A percentile compares a stretch with the other conserved stretches of the same genome.
Evolutionary conservation across 2,888 invertebrate genomes (phyloP).

Genomic region (Selenia dentaria): DNA sequence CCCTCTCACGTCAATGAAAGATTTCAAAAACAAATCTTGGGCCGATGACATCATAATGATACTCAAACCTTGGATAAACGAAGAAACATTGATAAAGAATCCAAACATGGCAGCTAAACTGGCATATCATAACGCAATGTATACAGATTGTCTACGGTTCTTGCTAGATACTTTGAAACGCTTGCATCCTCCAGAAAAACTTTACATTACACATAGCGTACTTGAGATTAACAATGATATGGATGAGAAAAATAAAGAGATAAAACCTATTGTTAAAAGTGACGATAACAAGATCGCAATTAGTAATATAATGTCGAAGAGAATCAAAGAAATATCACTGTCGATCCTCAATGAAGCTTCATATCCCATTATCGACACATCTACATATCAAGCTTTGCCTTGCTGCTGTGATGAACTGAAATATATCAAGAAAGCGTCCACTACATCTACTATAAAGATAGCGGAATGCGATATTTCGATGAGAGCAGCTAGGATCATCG

Average conservation of each 20-base stretch:
- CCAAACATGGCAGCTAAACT: conserved; percentile 72
- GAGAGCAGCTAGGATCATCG: conserved; percentile 64
- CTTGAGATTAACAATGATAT: conserved; percentile 27
- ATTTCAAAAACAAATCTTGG: conserved; percentile 71
- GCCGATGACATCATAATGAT: conserved; percentile 65
- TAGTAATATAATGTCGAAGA: conserved; percentile 63
- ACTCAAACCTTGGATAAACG: conserved; percentile 66
- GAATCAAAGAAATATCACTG: conserved; percentile 71
- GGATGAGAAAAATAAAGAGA: conserved; percentile 12
- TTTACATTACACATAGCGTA: conserved; percentile 58
- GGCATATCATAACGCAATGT: conserved; percentile 62
- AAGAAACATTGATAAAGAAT: conserved; percentile 54
- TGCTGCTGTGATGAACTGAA: conserved; percentile 70
- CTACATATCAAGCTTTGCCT: conserved; percentile 54
- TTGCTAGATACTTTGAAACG: conserved; percentile 59
- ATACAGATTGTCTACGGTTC: conserved; percentile 62
- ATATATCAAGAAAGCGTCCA: conserved; percentile 41
- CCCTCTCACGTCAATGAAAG: conserved; percentile 57
- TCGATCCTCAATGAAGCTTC: conserved; percentile 67
- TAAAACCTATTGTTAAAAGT: conserved; percentile 41
- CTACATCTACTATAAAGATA: conserved; percentile 33
- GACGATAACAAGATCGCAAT: conserved; percentile 62
- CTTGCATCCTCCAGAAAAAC: conserved; percentile 40
- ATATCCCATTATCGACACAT: conserved; percentile 55
- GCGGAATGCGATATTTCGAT: conserved; percentile 50